Percentiles rank a stretch among this genome's conserved stretches.
Evolutionary conservation across 2,888 invertebrate species (phyloP).

Genomic region (Ochropleura plecta): DNA sequence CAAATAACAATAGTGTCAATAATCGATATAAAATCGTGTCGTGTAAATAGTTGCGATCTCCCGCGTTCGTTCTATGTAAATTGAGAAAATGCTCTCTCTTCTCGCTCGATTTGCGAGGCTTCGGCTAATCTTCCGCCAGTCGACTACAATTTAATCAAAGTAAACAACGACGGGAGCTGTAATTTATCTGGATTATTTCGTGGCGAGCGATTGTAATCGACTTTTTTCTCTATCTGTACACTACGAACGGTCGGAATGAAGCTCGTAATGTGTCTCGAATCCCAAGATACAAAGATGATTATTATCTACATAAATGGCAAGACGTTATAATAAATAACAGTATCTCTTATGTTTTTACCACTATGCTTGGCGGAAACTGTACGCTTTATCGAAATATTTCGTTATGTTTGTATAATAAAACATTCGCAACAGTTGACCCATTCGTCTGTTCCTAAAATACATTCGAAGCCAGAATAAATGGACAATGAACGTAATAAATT

Average conservation of each 20-base stretch:
- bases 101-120: slow-evolving; percentile 89
- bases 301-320: slow-evolving; percentile 81
- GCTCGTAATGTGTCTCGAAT: slow-evolving; percentile 81
- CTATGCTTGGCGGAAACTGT: slow-evolving; percentile 69
- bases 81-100: slow-evolving; percentile 87
- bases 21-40: slow-evolving; percentile 71
- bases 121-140: slow-evolving; percentile 89
- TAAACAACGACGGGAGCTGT: slow-evolving; percentile 88
- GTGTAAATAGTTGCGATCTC: slow-evolving; percentile 82
- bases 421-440: slow-evolving; percentile 81
- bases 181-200: slow-evolving; percentile 90
- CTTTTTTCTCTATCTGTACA: slow-evolving; percentile 85
- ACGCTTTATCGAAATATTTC: slow-evolving; percentile 70
- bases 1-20: slow-evolving; percentile 56
- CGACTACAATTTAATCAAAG: slow-evolving; percentile 91
- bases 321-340: slow-evolving; percentile 74
- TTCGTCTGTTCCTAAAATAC: slow-evolving; percentile 75
- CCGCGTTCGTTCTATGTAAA: slow-evolving; percentile 88
- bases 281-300: slow-evolving; percentile 81
- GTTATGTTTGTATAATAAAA: slow-evolving; percentile 76
- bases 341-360: slow-evolving; percentile 72
- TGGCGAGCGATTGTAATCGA: slow-evolving; percentile 88
- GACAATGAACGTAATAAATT: slow-evolving; percentile 77
- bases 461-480: slow-evolving; percentile 76
- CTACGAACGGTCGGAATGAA: slow-evolving; percentile 70